phyloP scores from a whole-genome alignment of 2,113 vertebrate species.

The Apodemus speciosus region DNA sequence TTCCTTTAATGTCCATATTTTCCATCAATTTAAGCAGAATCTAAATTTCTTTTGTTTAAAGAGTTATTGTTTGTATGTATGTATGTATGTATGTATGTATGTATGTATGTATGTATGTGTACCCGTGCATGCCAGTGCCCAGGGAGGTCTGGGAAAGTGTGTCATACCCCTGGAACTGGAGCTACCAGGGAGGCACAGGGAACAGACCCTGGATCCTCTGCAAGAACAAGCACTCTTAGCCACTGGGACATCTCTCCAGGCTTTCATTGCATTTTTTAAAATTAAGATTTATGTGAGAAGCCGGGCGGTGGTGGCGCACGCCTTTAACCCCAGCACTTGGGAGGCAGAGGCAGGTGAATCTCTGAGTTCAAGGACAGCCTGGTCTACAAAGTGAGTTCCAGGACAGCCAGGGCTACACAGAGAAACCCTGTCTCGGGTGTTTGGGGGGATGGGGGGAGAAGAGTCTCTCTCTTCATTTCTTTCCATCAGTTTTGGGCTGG shows the following conservation, averaged over 20 bases:
- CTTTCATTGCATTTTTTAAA: background rate
- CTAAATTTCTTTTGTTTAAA: background rate
- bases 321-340: too few relatives aligned
- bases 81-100: background rate
- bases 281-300: too few relatives aligned
- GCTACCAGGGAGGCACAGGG: background rate
- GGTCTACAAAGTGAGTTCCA: too few relatives aligned
- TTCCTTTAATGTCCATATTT: background rate
- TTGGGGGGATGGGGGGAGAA: too few relatives aligned
- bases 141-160: too few relatives aligned
- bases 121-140: background rate
- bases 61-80: background rate
- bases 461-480: too few relatives aligned
- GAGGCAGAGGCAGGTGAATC: too few relatives aligned
- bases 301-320: too few relatives aligned
- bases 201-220: background rate
- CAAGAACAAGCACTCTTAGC: background rate
- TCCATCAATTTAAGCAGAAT: background rate
- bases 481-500: too few relatives aligned
- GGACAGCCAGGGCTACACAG: too few relatives aligned
- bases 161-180: background rate
- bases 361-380: too few relatives aligned
- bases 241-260: background rate
- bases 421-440: too few relatives aligned
- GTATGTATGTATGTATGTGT: background rate